Conservation (phyloP, 2,888 invertebrate genomes). For the Leucoptera coffeella region DNA sequence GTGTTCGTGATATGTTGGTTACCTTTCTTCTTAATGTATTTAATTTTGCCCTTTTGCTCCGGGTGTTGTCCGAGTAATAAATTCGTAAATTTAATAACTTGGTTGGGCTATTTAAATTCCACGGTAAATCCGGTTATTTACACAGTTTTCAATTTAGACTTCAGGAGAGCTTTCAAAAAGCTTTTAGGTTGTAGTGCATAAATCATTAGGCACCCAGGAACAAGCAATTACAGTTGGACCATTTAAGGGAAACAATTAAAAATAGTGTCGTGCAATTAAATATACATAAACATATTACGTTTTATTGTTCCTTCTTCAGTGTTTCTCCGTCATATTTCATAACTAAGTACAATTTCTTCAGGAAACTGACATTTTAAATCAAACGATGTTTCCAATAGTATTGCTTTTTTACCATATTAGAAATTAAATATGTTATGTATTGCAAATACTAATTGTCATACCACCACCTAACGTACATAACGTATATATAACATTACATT, state of each 20-base stretch:
- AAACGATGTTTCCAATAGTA: too few species aligned
- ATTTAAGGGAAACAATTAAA: slow-evolving; percentile 1
- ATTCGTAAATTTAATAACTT: slow-evolving; percentile 77
- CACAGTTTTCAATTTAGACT: slow-evolving; percentile 87
- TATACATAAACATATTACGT: background rate
- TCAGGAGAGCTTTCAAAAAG: slow-evolving; percentile 80
- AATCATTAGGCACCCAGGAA: background rate
- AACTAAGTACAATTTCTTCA: background rate
- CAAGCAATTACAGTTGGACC: slow-evolving; percentile 9
- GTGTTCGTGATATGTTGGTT: slow-evolving; percentile 95
- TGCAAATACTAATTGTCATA: too few species aligned
- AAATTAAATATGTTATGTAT: too few species aligned
- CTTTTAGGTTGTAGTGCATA: slow-evolving; percentile 53
- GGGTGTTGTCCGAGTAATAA: slow-evolving; percentile 67
- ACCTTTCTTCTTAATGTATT: slow-evolving; percentile 92
- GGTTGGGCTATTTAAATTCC: slow-evolving; percentile 85
- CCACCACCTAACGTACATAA: too few species aligned
- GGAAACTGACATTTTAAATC: too few species aligned
- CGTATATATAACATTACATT: too few species aligned
- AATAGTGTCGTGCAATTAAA: background rate
- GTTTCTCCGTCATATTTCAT: too few species aligned
- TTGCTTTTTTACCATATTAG: too few species aligned
- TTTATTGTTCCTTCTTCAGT: background rate
- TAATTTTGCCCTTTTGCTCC: slow-evolving; percentile 77
- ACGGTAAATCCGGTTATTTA: slow-evolving; percentile 87